A percentile compares a stretch with the other conserved stretches of the same genome.
These are phyloP conservation scores for Bacillus rossius DNA, from an alignment of 1,140 invertebrate species.

Conservation along the genomic window DNA sequence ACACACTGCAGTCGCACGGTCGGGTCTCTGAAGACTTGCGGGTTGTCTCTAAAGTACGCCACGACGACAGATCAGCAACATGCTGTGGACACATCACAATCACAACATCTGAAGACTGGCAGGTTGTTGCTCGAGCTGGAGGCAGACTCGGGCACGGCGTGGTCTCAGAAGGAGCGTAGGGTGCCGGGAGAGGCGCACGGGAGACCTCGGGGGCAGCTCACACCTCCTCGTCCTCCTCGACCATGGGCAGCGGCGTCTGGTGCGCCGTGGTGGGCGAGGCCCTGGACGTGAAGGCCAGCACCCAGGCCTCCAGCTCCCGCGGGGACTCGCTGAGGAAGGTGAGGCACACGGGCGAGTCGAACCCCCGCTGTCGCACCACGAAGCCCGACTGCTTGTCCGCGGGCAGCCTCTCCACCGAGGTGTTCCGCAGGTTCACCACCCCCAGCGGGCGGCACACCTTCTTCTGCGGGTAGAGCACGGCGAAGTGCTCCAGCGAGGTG, in stretches of 20 bases:
- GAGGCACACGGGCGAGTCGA: slow-evolving; percentile 51
- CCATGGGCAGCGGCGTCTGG: slow-evolving; percentile 52
- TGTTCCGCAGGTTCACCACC: slow-evolving; percentile 56
- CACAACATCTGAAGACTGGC: too few relatives aligned
- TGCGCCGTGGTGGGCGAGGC: slow-evolving; percentile 46
- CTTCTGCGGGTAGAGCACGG: slow-evolving; percentile 59
- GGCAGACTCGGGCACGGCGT: too few relatives aligned
- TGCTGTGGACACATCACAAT: too few relatives aligned
- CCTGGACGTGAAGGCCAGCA: slow-evolving; percentile 52
- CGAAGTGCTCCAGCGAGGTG: slow-evolving; percentile 60
- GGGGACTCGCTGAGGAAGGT: slow-evolving; percentile 53
- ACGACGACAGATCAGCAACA: too few relatives aligned
- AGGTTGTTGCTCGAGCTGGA: too few relatives aligned
- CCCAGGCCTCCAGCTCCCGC: slow-evolving; percentile 54
- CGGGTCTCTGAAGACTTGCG: too few relatives aligned
- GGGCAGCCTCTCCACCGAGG: slow-evolving; percentile 45
- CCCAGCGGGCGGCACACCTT: slow-evolving; percentile 55
- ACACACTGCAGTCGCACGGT: too few relatives aligned
- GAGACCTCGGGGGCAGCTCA: slow-evolving; percentile 25
- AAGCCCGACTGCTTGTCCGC: slow-evolving; percentile 45
- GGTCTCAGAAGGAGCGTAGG: too few relatives aligned
- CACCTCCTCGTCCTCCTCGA: slow-evolving; percentile 55
- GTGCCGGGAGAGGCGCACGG: too few relatives aligned
- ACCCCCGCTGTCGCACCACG: slow-evolving; percentile 52
- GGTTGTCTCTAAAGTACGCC: too few relatives aligned